Conservation (phyloP, 2,888 invertebrate species). For the Brenthis ino region DNA sequence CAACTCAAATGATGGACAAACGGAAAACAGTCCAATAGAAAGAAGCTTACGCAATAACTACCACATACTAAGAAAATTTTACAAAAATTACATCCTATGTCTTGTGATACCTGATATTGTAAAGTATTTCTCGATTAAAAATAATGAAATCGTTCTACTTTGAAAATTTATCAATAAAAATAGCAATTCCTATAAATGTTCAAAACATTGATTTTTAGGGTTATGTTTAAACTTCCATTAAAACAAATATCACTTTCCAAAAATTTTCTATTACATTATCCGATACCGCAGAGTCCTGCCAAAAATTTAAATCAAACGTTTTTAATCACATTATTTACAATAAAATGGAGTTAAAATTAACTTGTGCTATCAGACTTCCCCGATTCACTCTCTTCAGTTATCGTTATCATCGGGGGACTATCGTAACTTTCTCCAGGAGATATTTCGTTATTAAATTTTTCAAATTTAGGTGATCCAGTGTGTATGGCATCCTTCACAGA, state of each 20-base stretch:
- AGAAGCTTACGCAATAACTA: slow-evolving; percentile 43
- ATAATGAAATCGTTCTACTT: background rate
- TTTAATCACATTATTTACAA: slow-evolving; percentile 51
- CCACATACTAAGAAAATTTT: slow-evolving; percentile 40
- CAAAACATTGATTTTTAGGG: too few relatives aligned
- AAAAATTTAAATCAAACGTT: slow-evolving; percentile 33
- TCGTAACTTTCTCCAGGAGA: slow-evolving; percentile 65
- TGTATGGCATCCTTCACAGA: slow-evolving; percentile 81
- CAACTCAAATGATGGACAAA: slow-evolving; percentile 41
- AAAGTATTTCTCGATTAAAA: slow-evolving; percentile 6
- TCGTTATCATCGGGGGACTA: slow-evolving; percentile 74
- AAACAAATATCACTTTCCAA: too few relatives aligned
- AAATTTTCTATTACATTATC: slow-evolving; percentile 3
- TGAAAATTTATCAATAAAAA: too few relatives aligned
- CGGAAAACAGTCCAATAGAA: slow-evolving; percentile 39
- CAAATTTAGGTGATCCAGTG: slow-evolving; percentile 81
- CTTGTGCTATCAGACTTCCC: slow-evolving; percentile 69
- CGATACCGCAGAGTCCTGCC: slow-evolving; percentile 41
- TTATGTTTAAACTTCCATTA: too few relatives aligned
- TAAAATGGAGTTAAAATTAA: slow-evolving; percentile 59
- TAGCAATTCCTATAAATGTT: too few relatives aligned
- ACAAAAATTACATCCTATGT: slow-evolving; percentile 38
- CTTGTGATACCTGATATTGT: slow-evolving; percentile 28
- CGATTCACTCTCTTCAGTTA: slow-evolving; percentile 74
- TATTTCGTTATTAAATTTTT: slow-evolving; percentile 79